Evolutionary conservation across 92 coral and sea anemone species (phyloP), one percentile per base, ranked within the genome.

Genomic region (Bergia sp.): DNA sequence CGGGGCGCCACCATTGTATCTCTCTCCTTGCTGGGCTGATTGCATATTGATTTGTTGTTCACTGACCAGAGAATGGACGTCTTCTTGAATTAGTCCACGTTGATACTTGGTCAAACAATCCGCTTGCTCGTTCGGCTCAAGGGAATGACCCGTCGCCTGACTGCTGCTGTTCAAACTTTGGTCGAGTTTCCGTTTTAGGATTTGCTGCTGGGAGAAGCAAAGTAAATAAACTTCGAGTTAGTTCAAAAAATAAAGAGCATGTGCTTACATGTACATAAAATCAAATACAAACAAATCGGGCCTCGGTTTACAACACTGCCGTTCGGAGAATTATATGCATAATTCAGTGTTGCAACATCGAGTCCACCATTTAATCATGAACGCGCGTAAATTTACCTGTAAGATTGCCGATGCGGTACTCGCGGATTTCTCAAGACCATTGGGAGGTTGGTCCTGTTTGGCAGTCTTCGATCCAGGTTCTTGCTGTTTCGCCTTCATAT

Each of bases 151-250:
- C 79, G 87, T 79, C 90, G 65, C 80, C 86, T 93, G 87, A 71
- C 41, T 84, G 87, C 49, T 72, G 79, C 79, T 71, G 92, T 85
- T 95, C 88, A 95, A 80, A 73, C 95, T 94, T 85, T 95, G 98
- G 49, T 95, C 98, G 64, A 47, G 93, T 85, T 95, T 95, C 91
- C 98, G 93, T 95, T 95, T 91, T 85, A 92, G 86, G 89, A 95
- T 92, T 90, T 91, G 94, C 98, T 93, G 95, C 98, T 95, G 96
- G 92, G 87, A 80, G 91, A 82, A 93, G 92, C 92, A 86, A 82
- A 77, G 92, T 89, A 93, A 77, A 90, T 86, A 86, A 82, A 75
- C 86, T 69, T 87, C 88, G 86, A 78, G 91, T 95, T 74, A 95
- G 94, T 81, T 78, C 75, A 84, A 89, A 37, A 87, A 69, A 94